A percentile compares a stretch with the other conserved stretches of the same genome.
Evolutionary conservation across 2,113 vertebrate genomes (phyloP).

Genomic region (Gymnobelideus leadbeateri): DNA sequence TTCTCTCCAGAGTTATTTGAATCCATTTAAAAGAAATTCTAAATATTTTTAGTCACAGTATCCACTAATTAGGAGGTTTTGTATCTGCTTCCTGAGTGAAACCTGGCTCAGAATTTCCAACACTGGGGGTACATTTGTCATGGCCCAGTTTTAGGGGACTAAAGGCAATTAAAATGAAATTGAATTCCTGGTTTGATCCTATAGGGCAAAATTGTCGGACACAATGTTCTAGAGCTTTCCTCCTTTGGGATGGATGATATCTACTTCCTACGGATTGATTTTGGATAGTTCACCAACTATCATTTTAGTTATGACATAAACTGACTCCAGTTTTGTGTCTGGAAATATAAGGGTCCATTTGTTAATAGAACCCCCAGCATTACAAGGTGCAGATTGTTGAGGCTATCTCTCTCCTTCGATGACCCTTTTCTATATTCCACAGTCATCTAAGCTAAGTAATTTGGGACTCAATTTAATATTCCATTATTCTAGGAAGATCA

Average conservation of each 20-base stretch:
- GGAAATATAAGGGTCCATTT: neutral
- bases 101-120: conserved; percentile 67
- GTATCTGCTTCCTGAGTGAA: conserved; percentile 74
- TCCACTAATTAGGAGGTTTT: conserved; percentile 78
- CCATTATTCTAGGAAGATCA: neutral
- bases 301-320: neutral
- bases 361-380: neutral
- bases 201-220: conserved; percentile 57
- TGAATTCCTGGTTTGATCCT: conserved; percentile 81
- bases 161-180: conserved; percentile 85
- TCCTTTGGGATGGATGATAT: neutral
- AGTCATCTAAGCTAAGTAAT: neutral
- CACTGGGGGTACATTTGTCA: conserved; percentile 74
- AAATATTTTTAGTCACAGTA: conserved; percentile 79
- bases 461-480: neutral
- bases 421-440: neutral
- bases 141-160: conserved; percentile 75
- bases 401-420: neutral
- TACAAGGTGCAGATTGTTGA: neutral
- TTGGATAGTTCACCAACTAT: neutral
- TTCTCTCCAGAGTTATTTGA: conserved; percentile 77
- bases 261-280: neutral
- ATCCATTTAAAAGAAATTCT: conserved; percentile 81
- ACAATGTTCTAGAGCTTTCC: conserved; percentile 69
- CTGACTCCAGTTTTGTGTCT: neutral